Evolutionary conservation across 2,888 invertebrate genomes (phyloP).

Genomic region (Noctua pronuba): DNA sequence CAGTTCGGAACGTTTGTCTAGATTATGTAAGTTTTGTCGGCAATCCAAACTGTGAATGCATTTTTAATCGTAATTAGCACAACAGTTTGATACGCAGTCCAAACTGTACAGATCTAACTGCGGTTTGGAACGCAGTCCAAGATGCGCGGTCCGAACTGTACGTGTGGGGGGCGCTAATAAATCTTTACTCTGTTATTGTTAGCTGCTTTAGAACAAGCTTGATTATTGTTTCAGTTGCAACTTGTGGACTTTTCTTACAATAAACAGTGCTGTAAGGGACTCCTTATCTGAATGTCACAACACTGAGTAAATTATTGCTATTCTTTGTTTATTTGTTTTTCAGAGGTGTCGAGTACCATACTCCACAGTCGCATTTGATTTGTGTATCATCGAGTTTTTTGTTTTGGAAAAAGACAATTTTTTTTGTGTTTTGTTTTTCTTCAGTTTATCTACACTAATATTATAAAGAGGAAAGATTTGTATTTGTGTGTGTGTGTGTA

Average conservation of each 20-base stretch:
- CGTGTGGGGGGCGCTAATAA: too few relatives aligned
- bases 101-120: too few relatives aligned
- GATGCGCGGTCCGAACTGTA: too few relatives aligned
- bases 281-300: constrained; percentile 66
- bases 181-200: constrained; percentile 4
- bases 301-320: constrained; percentile 61
- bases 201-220: constrained; percentile 20
- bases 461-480: too few relatives aligned
- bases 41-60: too few relatives aligned
- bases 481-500: too few relatives aligned
- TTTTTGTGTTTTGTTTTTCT: constrained; percentile 25
- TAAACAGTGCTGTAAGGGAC: constrained; percentile 48
- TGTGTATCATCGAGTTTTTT: constrained; percentile 32
- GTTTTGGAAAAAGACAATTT: background rate
- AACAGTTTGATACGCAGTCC: too few relatives aligned
- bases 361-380: constrained; percentile 32
- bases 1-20: too few relatives aligned
- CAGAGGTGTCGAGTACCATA: constrained; percentile 26
- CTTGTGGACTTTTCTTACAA: constrained; percentile 33
- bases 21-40: too few relatives aligned
- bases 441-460: too few relatives aligned
- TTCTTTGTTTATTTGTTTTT: constrained; percentile 62
- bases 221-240: constrained; percentile 59
- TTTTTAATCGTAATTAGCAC: too few relatives aligned
- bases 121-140: too few relatives aligned